These are phyloP conservation scores for Hepsetus odoe DNA, from an alignment of 2,113 vertebrate species.

Conservation along the genomic window DNA sequence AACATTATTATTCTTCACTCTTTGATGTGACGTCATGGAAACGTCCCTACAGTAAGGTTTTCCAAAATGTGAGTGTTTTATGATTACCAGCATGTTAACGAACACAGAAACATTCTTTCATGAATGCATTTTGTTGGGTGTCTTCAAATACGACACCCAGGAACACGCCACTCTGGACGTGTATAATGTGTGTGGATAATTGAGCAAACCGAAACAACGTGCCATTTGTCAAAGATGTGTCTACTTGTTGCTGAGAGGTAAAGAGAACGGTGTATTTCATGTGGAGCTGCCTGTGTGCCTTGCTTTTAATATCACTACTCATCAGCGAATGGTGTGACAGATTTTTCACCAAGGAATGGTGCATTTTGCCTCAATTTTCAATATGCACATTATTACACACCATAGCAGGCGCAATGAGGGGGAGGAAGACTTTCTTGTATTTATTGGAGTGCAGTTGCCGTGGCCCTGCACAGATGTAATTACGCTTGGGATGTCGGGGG, in stretches of 20 bases:
- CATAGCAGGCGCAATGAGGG: not conserved
- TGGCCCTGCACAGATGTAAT: slow-evolving; percentile 41
- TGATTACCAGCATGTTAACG: not conserved
- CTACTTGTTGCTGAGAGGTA: not conserved
- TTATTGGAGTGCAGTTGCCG: slow-evolving; percentile 42
- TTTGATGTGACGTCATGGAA: no score
- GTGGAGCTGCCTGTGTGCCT: not conserved
- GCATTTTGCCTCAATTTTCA: slow-evolving; percentile 42
- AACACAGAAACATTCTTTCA: not conserved
- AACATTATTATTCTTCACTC: no score
- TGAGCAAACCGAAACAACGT: slow-evolving; percentile 2
- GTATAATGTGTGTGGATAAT: not conserved
- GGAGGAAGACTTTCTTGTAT: slow-evolving; percentile 14
- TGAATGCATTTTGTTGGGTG: not conserved
- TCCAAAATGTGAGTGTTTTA: no score
- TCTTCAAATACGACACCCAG: not conserved
- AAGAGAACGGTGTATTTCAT: not conserved
- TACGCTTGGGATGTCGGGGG: slow-evolving; percentile 37
- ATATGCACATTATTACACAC: slow-evolving; percentile 42
- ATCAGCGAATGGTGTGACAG: slow-evolving; percentile 21
- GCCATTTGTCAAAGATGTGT: not conserved
- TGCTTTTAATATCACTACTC: slow-evolving; percentile 38
- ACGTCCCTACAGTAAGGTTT: no score
- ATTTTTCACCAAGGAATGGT: slow-evolving; percentile 37
- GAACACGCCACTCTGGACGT: not conserved